Base-by-base conservation (phyloP, 2,797 vertebrate species). In the Podargus strigoides region DNA sequence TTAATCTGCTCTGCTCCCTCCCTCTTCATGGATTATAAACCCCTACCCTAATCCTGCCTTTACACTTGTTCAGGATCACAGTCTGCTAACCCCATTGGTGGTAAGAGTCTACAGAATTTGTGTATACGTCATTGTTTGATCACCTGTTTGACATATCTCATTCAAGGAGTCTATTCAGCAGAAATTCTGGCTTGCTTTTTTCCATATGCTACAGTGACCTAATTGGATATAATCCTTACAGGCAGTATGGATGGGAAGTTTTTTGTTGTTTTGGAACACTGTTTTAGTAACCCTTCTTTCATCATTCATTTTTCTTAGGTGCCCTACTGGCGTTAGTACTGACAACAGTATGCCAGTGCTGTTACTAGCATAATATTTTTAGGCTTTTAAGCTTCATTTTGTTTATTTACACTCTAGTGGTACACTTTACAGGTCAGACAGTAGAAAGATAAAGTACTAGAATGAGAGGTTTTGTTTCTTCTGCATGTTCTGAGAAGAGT, bases 51-150 rank as follows among this genome's bases (percentile, higher is more conserved):
- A 98, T 98, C 98, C 97, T 98, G 97, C 98, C 98, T 98, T 98
- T 97, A 97, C 97, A 98, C 98, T 98, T 98, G 98, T 98, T 98
- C 98, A 99, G 99, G 99, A 99, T 99, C 99, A 98, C 99, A 99
- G 98, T 99, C 99, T 98, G 98, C 99, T 99, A 99, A 98, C 98
- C 98, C 99, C 97, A 98, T 98, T 95, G 98, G 99, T 99, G 99
- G 99, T 99, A 99, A 99, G 99, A 98, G 98, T 98, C 98, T 98
- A 96, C 97, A 78, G 96, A 98, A 98, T 98, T 98, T 97, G 85
- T 97, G 92, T 98, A 89, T 97, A 87, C 97, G 80, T 98, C 95
- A 34, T 97, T 96, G 96, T 97, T 96, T 96, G 96, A 95, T 97
- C 97, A 97, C 63, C 78, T 97, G 95, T 96, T 97, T 96, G 93